Evolutionary conservation across 2,888 invertebrate genomes (phyloP), one percentile per base, ranked within the genome.

Genomic region (Glomeris marginata): DNA sequence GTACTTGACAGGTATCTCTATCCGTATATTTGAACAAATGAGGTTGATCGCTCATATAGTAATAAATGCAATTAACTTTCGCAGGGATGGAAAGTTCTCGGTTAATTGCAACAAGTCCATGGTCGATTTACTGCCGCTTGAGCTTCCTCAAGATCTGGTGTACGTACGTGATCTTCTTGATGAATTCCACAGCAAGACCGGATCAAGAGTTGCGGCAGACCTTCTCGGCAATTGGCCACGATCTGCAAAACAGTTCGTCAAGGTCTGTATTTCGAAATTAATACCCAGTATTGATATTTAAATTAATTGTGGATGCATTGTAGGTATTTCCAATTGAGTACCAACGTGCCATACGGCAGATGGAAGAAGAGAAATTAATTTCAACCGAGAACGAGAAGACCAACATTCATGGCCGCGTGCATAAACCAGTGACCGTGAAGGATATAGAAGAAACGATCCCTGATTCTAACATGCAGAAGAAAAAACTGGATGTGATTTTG

Each of bases 311-410:
- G 3, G 37, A 20, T 15, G 18, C 13, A 5, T 45, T 49, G 58
- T 5, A 76, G 75, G 87, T 97, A 43, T 97, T 97, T 75, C 97
- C 98, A 0, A 84, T 84, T 62, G 98, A 98, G 63, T 98, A 94
- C 70, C 91, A 94, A 63, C 75, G 84, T 55, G 95, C 85, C 1
- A 70, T 98, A 20, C 78, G 81, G 57, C 79, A 80, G 56, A 63
- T 84, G 61, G 73, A 74, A 28, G 71, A 72, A 55, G 64, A 64
- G 53, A 58, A 54, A 41, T 52, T 56, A 44, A 58, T 45, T 42
- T 49, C 54, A 5, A 53, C 34, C 15, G 36, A 22, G 34, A 37
- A 15, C 11, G 8, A 28, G 38, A 44, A 37, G 15, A 22, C 22
- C 20, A 20, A 36, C 36, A 16, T 53, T 20, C 28, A 34, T 41